Conservation (phyloP, 2,888 invertebrate species). For the Thumatha senex region DNA sequence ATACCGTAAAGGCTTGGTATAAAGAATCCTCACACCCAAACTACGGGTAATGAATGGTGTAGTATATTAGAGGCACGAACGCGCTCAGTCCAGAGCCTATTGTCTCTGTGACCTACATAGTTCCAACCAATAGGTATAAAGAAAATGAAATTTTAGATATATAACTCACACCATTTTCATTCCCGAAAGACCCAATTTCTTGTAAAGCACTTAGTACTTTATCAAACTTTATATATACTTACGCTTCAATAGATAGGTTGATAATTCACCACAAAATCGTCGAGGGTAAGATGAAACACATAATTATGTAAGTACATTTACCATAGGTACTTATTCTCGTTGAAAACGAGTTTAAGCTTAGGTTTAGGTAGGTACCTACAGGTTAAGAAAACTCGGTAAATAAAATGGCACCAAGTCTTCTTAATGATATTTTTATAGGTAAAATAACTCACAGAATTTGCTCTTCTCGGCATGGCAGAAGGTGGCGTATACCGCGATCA, state of each 20-base stretch:
- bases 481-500: slow-evolving; percentile 61
- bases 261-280: slow-evolving; percentile 24
- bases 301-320: background rate
- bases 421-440: slow-evolving; percentile 6
- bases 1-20: slow-evolving; percentile 43
- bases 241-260: background rate
- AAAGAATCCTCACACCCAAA: slow-evolving; percentile 47
- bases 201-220: slow-evolving; percentile 19
- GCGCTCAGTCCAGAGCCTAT: slow-evolving; percentile 54
- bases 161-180: slow-evolving; percentile 25
- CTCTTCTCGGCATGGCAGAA: slow-evolving; percentile 76
- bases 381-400: too few relatives aligned
- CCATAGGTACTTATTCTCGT: background rate
- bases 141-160: slow-evolving; percentile 42
- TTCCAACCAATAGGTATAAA: slow-evolving; percentile 54
- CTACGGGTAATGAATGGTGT: slow-evolving; percentile 59
- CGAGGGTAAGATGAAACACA: background rate
- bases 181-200: slow-evolving; percentile 16
- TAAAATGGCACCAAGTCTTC: background rate
- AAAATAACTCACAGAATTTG: slow-evolving; percentile 78
- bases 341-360: slow-evolving; percentile 3
- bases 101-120: slow-evolving; percentile 76
- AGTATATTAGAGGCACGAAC: slow-evolving; percentile 45
- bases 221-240: slow-evolving; percentile 6
- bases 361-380: background rate